Base-by-base conservation (phyloP, 2,888 invertebrate genomes). In the Cataglyphis rosenhaueri region DNA sequence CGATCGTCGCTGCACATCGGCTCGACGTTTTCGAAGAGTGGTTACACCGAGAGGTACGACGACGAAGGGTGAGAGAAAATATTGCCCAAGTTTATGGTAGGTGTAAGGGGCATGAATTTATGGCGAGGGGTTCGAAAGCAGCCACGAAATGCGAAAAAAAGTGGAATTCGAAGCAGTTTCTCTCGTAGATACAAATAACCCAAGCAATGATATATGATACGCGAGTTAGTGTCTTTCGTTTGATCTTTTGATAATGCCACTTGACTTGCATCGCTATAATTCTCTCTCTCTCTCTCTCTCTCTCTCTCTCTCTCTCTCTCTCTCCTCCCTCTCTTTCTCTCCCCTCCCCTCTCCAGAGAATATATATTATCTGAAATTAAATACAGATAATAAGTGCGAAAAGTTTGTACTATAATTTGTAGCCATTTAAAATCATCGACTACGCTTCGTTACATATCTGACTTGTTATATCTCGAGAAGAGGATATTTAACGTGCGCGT, bases 21-120 rank as follows among this genome's bases (percentile, higher is more conserved):
- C 61, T 52, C 18, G 78, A 74, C 78, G 61, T 83, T 82, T 81
- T 65, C 83, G 76, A 71, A 74, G 83, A 84, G 84, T 74, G 76
- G 81, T 74, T 74, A 82, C 76, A 78, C 48, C 55, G 35, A 61
- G 48, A 82, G 70, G 52, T 71, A 81, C 82, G 65, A 84, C 41
- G 81, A 81, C 74, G 74, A 82, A 70, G 73, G 82, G 64, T n/a
- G 83, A 68, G 73, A 79, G 75, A 79, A 86, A 83, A 87, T 85
- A 86, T 88, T 66, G 83, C 82, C 48, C 70, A 66, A 86, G 86
- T 87, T 89, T 86, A 89, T 81, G 85, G 78, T 62, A 59, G 73
- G 65, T 83, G 64, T 82, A 84, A 89, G 89, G 86, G 83, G 82
- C 81, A 73, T 82, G 86, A 83, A 89, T 89, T 89, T 89, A 89